Evolutionary conservation across 2,797 vertebrate genomes (phyloP), one percentile per base, ranked within the genome.

Genomic region (Scarus forsteni): DNA sequence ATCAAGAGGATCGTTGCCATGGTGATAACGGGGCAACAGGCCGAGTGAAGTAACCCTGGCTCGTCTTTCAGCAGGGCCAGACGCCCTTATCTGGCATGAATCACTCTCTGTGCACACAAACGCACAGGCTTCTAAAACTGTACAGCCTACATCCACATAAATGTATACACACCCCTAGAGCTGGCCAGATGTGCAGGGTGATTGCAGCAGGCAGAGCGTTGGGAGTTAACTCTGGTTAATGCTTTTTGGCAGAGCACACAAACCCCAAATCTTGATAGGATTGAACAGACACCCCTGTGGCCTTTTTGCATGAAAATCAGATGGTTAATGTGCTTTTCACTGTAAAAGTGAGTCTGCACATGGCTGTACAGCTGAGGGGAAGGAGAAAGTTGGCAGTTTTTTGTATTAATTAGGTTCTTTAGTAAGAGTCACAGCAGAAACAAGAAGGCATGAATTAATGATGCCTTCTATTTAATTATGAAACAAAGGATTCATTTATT

Each of bases 121-220:
- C 27, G 27, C 19, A 60, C 42, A 53, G n/a, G 39, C 8, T 16
- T 16, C 11, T 9, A 12, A n/a, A 57, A 56, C 16, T 64, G 60
- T 53, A 67, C 40, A 48, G 16, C 3, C 9, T 34, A 34, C 2
- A 7, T 16, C 50, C 51, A 56, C 44, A 60, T 50, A 55, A 36
- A 48, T 51, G 40, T 43, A 54, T 40, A 60, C 46, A 66, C 79
- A 66, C 9, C 14, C 10, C 18, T 1, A 3, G 18, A 45, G 75
- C 14, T 64, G 34, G 8, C 48, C 78, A 86, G 76, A 86, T 86
- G 86, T 79, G 77, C 66, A 57, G 69, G 36, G 35, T 52, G 39
- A 79, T 54, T 60, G 56, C 49, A 72, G 55, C 43, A 43, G 55
- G n/a, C 54, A 46, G 53, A 44, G 64, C 19, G 60, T 7, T 45